phyloP scores from a whole-genome alignment of 1,140 invertebrate genomes.

The Drosophila mayri region DNA sequence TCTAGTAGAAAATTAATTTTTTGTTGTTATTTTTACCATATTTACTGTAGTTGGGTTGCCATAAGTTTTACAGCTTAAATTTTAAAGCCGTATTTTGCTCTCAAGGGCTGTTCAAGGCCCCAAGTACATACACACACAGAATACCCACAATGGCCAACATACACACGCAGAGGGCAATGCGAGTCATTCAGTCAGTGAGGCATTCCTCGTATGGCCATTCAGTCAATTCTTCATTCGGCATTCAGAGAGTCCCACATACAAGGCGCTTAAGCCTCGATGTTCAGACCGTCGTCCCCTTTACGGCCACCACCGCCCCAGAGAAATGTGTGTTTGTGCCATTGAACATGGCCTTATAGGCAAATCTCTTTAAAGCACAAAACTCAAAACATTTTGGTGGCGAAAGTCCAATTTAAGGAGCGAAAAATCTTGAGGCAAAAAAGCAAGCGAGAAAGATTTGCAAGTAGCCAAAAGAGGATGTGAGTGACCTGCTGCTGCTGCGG shows the following conservation, averaged over 20 bases:
- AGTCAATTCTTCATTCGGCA: slow-evolving; percentile 61
- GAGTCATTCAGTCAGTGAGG: slow-evolving; percentile 48
- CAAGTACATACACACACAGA: slow-evolving; percentile 10
- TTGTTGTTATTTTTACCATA: too few species aligned
- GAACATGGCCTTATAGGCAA: slow-evolving; percentile 57
- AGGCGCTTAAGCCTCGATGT: slow-evolving; percentile 23
- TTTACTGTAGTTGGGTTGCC: too few species aligned
- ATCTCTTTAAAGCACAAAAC: slow-evolving; percentile 36
- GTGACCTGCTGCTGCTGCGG: slow-evolving; percentile 23
- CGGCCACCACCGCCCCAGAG: background rate
- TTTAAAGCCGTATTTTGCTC: slow-evolving; percentile 42
- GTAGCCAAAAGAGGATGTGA: slow-evolving; percentile 16
- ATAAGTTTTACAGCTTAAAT: slow-evolving; percentile 26
- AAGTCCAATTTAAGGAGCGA: slow-evolving; percentile 6
- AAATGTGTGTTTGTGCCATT: slow-evolving; percentile 46
- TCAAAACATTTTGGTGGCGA: background rate
- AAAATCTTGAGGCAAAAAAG: background rate
- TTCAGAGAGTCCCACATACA: slow-evolving; percentile 45
- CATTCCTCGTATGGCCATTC: slow-evolving; percentile 51
- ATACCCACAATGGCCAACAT: slow-evolving; percentile 51
- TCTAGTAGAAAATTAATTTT: too few species aligned
- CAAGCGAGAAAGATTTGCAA: slow-evolving; percentile 16
- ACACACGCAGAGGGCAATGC: slow-evolving; percentile 52
- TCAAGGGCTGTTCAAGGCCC: slow-evolving; percentile 34
- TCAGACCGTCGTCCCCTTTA: slow-evolving; percentile 10